Evolutionary conservation across 2,797 vertebrate genomes (phyloP).

Genomic region (Cyprinodon diabolis): DNA sequence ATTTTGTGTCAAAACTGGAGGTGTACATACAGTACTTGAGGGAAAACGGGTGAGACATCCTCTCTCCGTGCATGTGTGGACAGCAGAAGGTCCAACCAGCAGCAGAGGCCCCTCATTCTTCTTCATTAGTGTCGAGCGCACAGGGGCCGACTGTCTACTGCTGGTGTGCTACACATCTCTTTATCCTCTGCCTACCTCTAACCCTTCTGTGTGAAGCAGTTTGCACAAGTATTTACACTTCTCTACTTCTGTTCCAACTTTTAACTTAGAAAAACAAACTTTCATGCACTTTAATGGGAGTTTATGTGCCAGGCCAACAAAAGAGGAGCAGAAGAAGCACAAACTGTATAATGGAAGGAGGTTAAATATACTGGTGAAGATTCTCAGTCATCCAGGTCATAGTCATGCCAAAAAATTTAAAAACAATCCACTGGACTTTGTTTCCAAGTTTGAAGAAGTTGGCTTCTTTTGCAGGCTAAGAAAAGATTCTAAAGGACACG

Average conservation of each 20-base stretch:
- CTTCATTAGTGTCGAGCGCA: conserved; percentile 73
- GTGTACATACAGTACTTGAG: conserved; percentile 4
- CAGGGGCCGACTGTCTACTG: conserved; percentile 43
- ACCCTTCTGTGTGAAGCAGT: conserved; percentile 5
- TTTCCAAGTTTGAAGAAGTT: no score
- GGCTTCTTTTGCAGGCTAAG: no score
- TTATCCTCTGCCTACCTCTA: conserved; percentile 44
- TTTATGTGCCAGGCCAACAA: not conserved
- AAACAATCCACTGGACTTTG: no score
- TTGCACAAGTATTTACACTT: not conserved
- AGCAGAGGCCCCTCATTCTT: conserved; percentile 68
- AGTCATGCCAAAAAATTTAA: no score
- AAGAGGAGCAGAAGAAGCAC: not conserved
- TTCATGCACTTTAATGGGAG: not conserved
- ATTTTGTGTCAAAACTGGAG: conserved; percentile 38
- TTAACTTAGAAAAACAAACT: not conserved
- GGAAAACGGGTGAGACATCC: conserved; percentile 19
- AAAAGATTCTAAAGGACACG: no score
- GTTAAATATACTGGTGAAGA: no score
- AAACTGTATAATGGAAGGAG: not conserved
- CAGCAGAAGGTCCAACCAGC: conserved; percentile 52
- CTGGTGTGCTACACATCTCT: conserved; percentile 24
- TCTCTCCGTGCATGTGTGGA: conserved; percentile 32
- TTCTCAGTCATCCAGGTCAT: no score
- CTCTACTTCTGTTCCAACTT: not conserved